Conservation (phyloP, 2,113 vertebrate genomes). For the Myotis yumanensis region DNA sequence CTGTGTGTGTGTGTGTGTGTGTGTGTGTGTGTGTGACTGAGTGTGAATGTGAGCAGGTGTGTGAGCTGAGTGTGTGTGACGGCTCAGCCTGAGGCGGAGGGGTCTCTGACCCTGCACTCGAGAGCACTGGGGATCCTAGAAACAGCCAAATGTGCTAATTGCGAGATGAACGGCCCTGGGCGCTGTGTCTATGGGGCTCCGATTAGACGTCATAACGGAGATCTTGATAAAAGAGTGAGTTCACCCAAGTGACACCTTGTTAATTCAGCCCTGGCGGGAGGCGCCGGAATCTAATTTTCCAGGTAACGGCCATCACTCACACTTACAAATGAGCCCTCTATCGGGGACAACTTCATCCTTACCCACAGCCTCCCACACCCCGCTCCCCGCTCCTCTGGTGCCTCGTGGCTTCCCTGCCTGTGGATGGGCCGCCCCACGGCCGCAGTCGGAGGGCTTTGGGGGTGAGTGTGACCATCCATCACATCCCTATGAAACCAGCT, state of each 20-base stretch:
- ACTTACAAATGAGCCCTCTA: not conserved
- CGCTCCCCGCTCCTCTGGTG: not conserved
- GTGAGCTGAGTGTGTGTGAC: not conserved
- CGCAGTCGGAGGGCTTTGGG: not conserved
- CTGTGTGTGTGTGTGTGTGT: not conserved
- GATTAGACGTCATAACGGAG: not conserved
- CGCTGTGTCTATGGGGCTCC: not conserved
- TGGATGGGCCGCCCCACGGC: rapidly evolving
- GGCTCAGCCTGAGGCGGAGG: not conserved
- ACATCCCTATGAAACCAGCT: not conserved
- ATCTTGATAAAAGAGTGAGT: not conserved
- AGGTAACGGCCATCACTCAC: not conserved
- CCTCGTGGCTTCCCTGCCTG: not conserved
- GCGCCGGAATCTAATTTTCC: not conserved
- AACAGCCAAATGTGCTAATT: not conserved
- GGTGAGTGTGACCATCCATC: not conserved
- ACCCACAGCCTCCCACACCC: not conserved
- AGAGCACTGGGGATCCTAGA: not conserved
- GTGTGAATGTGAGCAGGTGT: not conserved
- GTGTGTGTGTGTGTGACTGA: no score
- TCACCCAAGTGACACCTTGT: not conserved
- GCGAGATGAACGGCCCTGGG: not conserved
- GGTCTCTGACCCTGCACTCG: not conserved
- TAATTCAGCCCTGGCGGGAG: not conserved
- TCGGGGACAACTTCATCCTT: not conserved